Base-by-base conservation (phyloP, 1,140 invertebrate genomes). In the Mercenaria mercenaria region DNA sequence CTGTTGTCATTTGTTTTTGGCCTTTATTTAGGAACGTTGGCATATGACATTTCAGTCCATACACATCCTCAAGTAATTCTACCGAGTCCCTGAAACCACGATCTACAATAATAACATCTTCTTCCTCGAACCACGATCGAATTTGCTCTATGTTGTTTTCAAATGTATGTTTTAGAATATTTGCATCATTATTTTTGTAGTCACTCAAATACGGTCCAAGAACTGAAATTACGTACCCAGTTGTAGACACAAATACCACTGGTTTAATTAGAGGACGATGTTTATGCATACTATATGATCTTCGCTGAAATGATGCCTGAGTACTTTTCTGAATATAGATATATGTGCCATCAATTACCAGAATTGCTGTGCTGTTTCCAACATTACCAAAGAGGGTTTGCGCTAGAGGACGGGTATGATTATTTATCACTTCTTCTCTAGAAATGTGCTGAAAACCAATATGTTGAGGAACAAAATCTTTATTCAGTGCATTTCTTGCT, bases 321-420 rank as follows among this genome's bases (percentile, higher is more conserved):
- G n/a, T n/a, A n/a, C n/a, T n/a, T n/a, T 91, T 91, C 59, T 91
- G 77, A 26, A 88, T 91, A 81, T 76, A 91, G 26, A 91, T 84
- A 52, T 91, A 82, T 26, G 84, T 91, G 1, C 90, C 79, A 83
- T 91, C 90, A 15, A 88, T 34, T 34, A 91, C 85, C 47, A 91
- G 69, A 34, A 91, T 82, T 32, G 41, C 52, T 20, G 13, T n/a
- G n/a, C n/a, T n/a, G n/a, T n/a, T n/a, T n/a, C n/a, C n/a, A n/a
- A n/a, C n/a, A n/a, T n/a, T n/a, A n/a, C n/a, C n/a, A n/a, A n/a
- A 47, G 20, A 86, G 37, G 37, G 59, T 50, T 26, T 86, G 1
- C 0, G 81, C 88, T 61, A 61, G 10, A 29, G 56, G 56, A 61
- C 56, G 56, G 6, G 56, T 61, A 61, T 61, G 56, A 8, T 61